A percentile compares a stretch with the other conserved stretches of the same genome.
phyloP scores from a whole-genome alignment of 2,113 vertebrate species.

The Tauraco erythrolophus region DNA sequence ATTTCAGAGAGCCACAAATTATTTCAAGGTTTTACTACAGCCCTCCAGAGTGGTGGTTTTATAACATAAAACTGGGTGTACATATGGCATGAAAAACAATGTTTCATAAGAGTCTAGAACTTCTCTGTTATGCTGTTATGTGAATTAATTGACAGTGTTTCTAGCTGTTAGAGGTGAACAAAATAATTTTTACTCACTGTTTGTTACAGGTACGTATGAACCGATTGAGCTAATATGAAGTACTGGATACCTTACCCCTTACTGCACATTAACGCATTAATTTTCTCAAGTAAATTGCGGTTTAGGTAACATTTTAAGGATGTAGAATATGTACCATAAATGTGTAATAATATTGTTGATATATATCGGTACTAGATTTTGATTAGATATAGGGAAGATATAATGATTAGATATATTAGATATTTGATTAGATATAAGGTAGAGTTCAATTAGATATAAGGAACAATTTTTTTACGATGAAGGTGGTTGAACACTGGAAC shows the following conservation, averaged over 20 bases:
- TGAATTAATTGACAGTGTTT: neutral
- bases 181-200: neutral
- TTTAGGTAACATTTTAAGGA: neutral
- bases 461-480: too few relatives aligned
- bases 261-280: neutral
- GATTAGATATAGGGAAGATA: too few relatives aligned
- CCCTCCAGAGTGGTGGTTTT: neutral
- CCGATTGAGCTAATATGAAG: neutral
- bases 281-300: neutral
- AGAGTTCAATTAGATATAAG: too few relatives aligned
- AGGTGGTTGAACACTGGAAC: too few relatives aligned
- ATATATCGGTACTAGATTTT: too few relatives aligned
- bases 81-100: neutral
- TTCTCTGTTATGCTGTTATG: neutral
- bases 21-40: neutral
- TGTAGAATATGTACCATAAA: neutral
- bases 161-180: neutral
- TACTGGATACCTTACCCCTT: neutral
- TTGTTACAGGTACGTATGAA: neutral
- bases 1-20: neutral
- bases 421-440: too few relatives aligned
- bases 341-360: neutral
- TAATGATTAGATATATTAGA: too few relatives aligned
- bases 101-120: neutral
- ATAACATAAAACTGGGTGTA: neutral